Base-by-base conservation (phyloP, 2,888 invertebrate species). In the Emmelina monodactyla region DNA sequence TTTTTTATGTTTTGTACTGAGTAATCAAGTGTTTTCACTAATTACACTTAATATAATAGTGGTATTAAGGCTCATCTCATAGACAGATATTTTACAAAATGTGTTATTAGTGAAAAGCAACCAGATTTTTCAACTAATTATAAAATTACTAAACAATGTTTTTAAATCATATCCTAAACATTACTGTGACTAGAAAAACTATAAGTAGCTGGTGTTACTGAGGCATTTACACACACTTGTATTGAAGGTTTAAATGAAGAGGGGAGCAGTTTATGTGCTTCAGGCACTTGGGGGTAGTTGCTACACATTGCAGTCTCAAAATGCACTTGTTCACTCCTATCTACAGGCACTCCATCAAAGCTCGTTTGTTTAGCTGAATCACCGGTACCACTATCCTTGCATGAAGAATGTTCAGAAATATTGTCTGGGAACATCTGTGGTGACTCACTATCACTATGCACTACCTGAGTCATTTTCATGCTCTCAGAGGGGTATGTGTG, bases 361-460 rank as follows among this genome's bases (percentile, higher is more conserved):
- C 83, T 89, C 44, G 88, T 87, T 47, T 86, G 83, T 71, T 88
- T 88, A 15, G 88, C 88, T 34, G 89, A 89, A 61, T 90, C 89
- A 35, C 90, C 90, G 35, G 89, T 90, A 31, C 90, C 90, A 67
- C 89, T 89, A 58, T 91, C 91, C 67, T 90, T 90, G 52, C 89
- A 88, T 6, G 86, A 86, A 10, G 87, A 87, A 61, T 87, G 87
- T 57, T 90, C 89, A 3, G 89, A 89, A 55, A 86, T 76, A 62
- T 86, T 87, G 64, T 89, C 89, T 38, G 85, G 67, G 50, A 78
- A 80, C 55, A 78, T 62, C 50, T 75, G 75, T 28, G 79, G 72
- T 10, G 76, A 66, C 44, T 80, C 75, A 69, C 73, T 76, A 48
- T 79, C 80, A 71, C 76, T 76, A 51, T 71, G 71, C 58, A 78